A percentile compares a stretch with the other conserved stretches of the same genome.
Evolutionary conservation across 2,888 invertebrate genomes (phyloP).

Genomic region (Xestia c-nigrum): DNA sequence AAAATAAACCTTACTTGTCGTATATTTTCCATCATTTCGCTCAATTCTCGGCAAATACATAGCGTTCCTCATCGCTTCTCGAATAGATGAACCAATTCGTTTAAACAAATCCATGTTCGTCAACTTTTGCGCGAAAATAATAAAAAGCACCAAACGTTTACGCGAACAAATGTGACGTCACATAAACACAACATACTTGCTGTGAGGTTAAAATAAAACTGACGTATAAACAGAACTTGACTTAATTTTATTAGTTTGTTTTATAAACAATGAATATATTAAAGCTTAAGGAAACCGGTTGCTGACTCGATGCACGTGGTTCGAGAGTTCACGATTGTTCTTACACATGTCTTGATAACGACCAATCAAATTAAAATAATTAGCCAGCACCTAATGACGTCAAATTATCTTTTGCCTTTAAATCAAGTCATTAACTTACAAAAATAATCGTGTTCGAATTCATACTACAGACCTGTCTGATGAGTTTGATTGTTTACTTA

Average conservation of each 20-base stretch:
- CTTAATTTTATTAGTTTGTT: constrained; percentile 72
- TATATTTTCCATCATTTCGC: constrained; percentile 65
- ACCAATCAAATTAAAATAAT: constrained; percentile 42
- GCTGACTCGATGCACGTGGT: constrained; percentile 67
- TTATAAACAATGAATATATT: constrained; percentile 72
- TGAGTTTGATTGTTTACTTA: constrained; percentile 29
- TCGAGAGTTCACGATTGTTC: constrained; percentile 26
- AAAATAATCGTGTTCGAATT: constrained; percentile 17
- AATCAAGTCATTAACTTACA: constrained; percentile 25
- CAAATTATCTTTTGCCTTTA: constrained; percentile 4
- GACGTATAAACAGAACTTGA: constrained; percentile 67
- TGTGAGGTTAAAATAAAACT: constrained; percentile 74
- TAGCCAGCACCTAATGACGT: constrained; percentile 33
- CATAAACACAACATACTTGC: constrained; percentile 78
- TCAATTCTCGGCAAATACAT: constrained; percentile 65
- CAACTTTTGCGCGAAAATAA: constrained; percentile 64
- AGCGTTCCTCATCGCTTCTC: constrained; percentile 62
- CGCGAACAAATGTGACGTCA: constrained; percentile 53
- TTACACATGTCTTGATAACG: constrained; percentile 35
- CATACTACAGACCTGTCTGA: constrained; percentile 5
- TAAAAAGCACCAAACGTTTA: constrained; percentile 61
- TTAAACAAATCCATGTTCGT: constrained; percentile 68
- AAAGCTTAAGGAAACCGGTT: constrained; percentile 67
- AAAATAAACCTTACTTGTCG: constrained; percentile 74
- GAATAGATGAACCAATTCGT: constrained; percentile 59